Evolutionary conservation across 30 jellyfish, hydroid and myxozoan species (phyloP).

Genomic region (Euphysa ruthae): DNA sequence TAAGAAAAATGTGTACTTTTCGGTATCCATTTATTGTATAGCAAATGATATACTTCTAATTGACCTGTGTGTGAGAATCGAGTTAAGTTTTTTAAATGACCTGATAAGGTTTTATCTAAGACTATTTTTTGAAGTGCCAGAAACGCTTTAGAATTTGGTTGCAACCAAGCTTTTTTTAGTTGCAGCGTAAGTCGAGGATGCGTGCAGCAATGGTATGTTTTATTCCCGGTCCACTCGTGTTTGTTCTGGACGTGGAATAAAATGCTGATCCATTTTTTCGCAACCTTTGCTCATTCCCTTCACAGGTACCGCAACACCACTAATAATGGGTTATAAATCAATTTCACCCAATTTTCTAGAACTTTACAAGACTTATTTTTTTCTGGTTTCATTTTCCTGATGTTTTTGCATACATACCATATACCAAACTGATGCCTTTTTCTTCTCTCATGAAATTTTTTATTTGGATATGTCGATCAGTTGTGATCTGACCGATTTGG

Average conservation of each 20-base stretch:
- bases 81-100: slow-evolving; percentile 4
- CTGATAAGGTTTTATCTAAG: neutral
- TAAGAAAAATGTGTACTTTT: slow-evolving; percentile 32
- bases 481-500: neutral
- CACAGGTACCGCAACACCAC: slow-evolving; percentile 34
- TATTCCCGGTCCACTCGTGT: slow-evolving; percentile 25
- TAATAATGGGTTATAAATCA: slow-evolving; percentile 17
- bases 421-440: slow-evolving; percentile 23
- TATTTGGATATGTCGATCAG: slow-evolving; percentile 27
- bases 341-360: slow-evolving; percentile 8
- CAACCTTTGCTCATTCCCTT: slow-evolving; percentile 5
- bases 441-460: slow-evolving; percentile 17
- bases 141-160: slow-evolving; percentile 24
- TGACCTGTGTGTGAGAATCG: slow-evolving; percentile 38
- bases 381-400: slow-evolving; percentile 4
- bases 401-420: slow-evolving; percentile 17
- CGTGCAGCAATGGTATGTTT: neutral
- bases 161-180: slow-evolving; percentile 5
- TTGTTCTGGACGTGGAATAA: slow-evolving; percentile 27
- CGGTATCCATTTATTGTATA: slow-evolving; percentile 17
- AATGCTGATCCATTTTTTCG: slow-evolving; percentile 31
- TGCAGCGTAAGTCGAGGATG: slow-evolving; percentile 29
- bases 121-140: slow-evolving; percentile 25
- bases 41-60: slow-evolving; percentile 33
- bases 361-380: neutral